Evolutionary conservation across 2,113 vertebrate species (phyloP).

Genomic region (Polyodon spathula): DNA sequence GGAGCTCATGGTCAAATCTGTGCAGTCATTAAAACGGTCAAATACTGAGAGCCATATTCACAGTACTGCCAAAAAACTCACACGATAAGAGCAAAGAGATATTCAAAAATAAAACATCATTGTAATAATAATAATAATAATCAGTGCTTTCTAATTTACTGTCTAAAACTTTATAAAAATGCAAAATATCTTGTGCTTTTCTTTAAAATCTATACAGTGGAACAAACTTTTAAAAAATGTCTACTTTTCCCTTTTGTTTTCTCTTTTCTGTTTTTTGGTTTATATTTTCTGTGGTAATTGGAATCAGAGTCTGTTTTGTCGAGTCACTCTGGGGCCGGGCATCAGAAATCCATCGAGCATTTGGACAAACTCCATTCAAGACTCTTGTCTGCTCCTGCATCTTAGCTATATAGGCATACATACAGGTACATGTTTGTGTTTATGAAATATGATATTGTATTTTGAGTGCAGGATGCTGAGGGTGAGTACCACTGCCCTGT

Average conservation of each 20-base stretch:
- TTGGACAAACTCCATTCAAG: no score
- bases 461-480: no score
- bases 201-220: conserved; percentile 24
- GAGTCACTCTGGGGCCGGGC: no score
- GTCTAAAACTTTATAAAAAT: conserved; percentile 42
- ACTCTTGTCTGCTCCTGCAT: no score
- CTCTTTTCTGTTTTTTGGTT: conserved; percentile 3
- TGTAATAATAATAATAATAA: conserved; percentile 36
- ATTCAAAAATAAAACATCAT: conserved; percentile 46
- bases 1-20: conserved; percentile 25
- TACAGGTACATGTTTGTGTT: no score
- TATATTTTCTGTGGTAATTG: conserved; percentile 9
- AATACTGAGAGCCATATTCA: conserved; percentile 44
- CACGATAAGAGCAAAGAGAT: conserved; percentile 33
- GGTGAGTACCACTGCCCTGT: no score
- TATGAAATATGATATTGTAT: no score
- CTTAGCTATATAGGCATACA: no score
- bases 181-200: conserved; percentile 51
- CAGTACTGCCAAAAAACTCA: conserved; percentile 26
- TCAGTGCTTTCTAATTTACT: conserved; percentile 40
- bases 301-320: no score
- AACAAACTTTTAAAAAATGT: conserved; percentile 13
- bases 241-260: conserved; percentile 1
- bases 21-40: conserved; percentile 23
- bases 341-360: no score